Conservation (phyloP, 2,888 invertebrate species). For the Leistus spinibarbis region DNA sequence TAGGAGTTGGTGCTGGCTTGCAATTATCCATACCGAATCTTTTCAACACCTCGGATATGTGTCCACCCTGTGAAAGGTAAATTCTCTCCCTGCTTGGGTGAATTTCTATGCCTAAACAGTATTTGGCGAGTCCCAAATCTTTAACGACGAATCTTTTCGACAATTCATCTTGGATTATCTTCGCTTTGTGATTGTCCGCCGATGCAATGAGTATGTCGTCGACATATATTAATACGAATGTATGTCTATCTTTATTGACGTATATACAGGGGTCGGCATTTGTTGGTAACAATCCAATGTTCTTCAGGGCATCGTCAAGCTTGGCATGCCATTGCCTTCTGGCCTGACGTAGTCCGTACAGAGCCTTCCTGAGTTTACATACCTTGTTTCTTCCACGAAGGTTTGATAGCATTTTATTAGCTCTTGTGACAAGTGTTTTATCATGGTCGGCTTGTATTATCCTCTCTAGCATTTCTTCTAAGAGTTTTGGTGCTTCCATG, state of each 20-base stretch:
- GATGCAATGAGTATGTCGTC: too few species aligned
- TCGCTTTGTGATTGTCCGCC: too few species aligned
- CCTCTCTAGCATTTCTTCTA: slow-evolving; percentile 24
- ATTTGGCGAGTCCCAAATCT: too few species aligned
- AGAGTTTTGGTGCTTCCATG: slow-evolving; percentile 40
- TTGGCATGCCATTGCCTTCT: slow-evolving; percentile 33
- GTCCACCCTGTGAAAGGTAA: too few species aligned
- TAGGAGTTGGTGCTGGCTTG: slow-evolving; percentile 35
- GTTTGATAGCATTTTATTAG: slow-evolving; percentile 9
- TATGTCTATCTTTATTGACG: too few species aligned
- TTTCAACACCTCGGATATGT: slow-evolving; percentile 38
- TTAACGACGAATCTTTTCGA: too few species aligned
- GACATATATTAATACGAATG: too few species aligned
- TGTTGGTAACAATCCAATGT: not conserved
- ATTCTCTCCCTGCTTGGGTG: too few species aligned
- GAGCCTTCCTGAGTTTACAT: slow-evolving; percentile 42
- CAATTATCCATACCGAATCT: slow-evolving; percentile 40
- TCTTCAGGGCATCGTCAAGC: not conserved
- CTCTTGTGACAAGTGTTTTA: slow-evolving; percentile 4
- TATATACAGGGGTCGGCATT: slow-evolving; percentile 38
- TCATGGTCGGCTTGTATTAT: slow-evolving; percentile 11
- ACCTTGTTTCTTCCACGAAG: slow-evolving; percentile 40
- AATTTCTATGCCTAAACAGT: too few species aligned
- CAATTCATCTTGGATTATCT: too few species aligned
- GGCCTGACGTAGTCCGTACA: slow-evolving; percentile 44